Conservation (phyloP, 2,888 invertebrate genomes). For the Leptopilina drosophilae region DNA sequence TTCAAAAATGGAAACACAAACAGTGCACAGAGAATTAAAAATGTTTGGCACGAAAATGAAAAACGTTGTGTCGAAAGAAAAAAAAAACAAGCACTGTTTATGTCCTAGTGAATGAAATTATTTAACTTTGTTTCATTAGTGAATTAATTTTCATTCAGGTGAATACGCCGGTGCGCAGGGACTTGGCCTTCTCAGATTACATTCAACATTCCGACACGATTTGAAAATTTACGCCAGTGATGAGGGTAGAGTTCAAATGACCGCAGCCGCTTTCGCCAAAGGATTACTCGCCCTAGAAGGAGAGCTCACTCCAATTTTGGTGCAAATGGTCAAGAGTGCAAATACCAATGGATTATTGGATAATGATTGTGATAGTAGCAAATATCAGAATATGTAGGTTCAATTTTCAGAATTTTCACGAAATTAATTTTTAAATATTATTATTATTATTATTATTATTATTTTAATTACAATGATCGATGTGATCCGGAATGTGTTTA, state of each 20-base stretch:
- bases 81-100: conserved; percentile 28
- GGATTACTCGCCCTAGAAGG: conserved; percentile 98
- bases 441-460: too few species aligned
- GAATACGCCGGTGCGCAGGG: conserved; percentile 97
- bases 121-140: conserved; percentile 36
- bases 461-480: too few species aligned
- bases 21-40: background rate
- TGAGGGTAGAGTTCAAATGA: conserved; percentile 99
- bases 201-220: conserved; percentile 99
- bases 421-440: background rate
- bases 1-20: conserved; percentile 1
- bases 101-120: background rate
- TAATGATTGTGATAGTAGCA: conserved; percentile 98
- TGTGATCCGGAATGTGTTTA: too few species aligned
- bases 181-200: conserved; percentile 93
- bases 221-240: conserved; percentile 99
- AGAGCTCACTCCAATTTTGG: conserved; percentile 98
- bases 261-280: conserved; percentile 99
- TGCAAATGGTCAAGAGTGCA: conserved; percentile 99
- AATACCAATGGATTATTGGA: conserved; percentile 99
- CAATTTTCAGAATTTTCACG: background rate
- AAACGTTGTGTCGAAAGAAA: conserved; percentile 22
- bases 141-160: conserved; percentile 73
- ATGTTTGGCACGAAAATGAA: background rate
- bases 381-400: conserved; percentile 94